Conservation (phyloP, 2,797 vertebrate genomes). For the Lepidocolaptes lacrymiger region DNA sequence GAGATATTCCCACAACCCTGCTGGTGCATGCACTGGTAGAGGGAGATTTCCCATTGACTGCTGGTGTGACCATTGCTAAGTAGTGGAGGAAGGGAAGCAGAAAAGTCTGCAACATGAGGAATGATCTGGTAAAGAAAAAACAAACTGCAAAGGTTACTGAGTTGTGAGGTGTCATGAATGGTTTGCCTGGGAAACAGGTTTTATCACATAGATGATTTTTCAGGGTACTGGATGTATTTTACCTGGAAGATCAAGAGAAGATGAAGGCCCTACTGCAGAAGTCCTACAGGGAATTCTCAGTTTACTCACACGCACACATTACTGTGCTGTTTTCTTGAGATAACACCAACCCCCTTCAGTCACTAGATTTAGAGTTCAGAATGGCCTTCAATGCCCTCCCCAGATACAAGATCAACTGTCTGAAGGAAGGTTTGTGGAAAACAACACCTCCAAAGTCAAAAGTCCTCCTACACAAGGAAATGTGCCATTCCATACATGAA, state of each 20-base stretch:
- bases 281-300: background rate
- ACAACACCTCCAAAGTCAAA: background rate
- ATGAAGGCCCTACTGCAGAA: background rate
- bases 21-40: background rate
- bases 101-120: fast-evolving
- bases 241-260: background rate
- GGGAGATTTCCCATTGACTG: fast-evolving
- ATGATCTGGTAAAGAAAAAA: background rate
- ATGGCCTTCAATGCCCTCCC: fast-evolving
- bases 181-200: background rate
- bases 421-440: background rate
- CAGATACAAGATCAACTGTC: background rate
- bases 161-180: background rate
- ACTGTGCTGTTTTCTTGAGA: background rate
- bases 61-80: no score
- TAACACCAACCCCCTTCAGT: background rate
- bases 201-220: background rate
- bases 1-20: background rate
- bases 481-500: background rate
- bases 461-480: background rate
- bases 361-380: background rate
- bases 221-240: background rate
- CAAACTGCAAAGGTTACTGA: background rate
- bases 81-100: background rate
- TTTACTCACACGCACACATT: background rate